Percentiles rank a stretch among this genome's conserved stretches.
phyloP scores from a whole-genome alignment of 2,797 vertebrate species.

The Sparus aurata region DNA sequence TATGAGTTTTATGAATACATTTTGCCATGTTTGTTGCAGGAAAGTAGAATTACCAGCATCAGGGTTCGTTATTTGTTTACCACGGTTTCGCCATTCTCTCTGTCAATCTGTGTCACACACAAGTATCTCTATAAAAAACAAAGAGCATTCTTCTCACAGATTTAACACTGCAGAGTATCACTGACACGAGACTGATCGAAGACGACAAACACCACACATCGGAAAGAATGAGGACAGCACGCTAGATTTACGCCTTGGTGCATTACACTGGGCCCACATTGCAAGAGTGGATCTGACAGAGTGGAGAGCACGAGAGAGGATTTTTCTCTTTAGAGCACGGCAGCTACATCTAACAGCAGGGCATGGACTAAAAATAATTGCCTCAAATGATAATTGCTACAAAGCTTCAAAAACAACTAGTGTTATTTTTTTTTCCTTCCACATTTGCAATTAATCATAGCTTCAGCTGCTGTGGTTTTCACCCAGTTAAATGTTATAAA shows the following conservation, averaged over 20 bases:
- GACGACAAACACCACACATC: constrained; percentile 16
- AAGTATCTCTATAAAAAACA: constrained; percentile 8
- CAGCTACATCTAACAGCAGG: constrained; percentile 51
- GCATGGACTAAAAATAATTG: constrained; percentile 68
- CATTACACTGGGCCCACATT: constrained; percentile 33
- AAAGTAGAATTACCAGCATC: background rate
- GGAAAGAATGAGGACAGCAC: constrained; percentile 52
- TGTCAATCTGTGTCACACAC: background rate
- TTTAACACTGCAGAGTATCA: constrained; percentile 34
- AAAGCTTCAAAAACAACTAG: constrained; percentile 70
- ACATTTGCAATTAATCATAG: constrained; percentile 75
- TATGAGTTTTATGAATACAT: background rate
- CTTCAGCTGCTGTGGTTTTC: constrained; percentile 66
- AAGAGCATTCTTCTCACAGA: constrained; percentile 19
- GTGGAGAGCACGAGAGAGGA: constrained; percentile 43
- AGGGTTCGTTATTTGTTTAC: background rate
- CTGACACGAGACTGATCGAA: constrained; percentile 38
- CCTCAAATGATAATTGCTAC: constrained; percentile 77
- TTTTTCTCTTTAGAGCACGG: constrained; percentile 38
- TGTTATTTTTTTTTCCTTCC: constrained; percentile 16
- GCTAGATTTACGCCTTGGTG: background rate
- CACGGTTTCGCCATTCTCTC: background rate
- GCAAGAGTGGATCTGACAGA: constrained; percentile 47
- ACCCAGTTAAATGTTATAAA: constrained; percentile 74
- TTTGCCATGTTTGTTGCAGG: background rate